Evolutionary conservation across 2,888 invertebrate species (phyloP).

Genomic region (Marasmarcha lunaedactyla): DNA sequence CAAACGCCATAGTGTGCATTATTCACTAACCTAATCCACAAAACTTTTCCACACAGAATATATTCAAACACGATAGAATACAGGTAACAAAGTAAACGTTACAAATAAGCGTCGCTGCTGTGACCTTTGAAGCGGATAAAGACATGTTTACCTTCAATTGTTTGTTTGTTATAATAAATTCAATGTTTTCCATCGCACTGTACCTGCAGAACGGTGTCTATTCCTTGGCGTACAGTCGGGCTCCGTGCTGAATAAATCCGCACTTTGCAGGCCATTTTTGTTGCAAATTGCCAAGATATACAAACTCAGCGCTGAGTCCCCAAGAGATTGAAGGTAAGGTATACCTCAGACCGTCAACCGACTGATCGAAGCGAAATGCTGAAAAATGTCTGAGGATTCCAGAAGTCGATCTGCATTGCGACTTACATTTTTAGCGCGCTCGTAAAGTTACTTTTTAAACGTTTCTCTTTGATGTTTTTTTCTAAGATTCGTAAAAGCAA

Average conservation of each 20-base stretch:
- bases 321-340: not conserved
- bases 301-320: not conserved
- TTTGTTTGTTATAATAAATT: not conserved
- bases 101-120: not conserved
- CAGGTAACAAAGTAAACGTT: not conserved
- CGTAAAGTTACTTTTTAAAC: not conserved
- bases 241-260: not conserved
- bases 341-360: not conserved
- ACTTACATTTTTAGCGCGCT: not conserved
- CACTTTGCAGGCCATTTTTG: not conserved
- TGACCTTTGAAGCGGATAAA: not conserved
- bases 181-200: not conserved
- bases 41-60: not conserved
- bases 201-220: not conserved
- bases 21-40: too few species aligned
- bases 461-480: not conserved
- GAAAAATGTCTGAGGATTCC: not conserved
- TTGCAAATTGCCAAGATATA: not conserved
- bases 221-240: not conserved
- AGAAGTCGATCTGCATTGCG: constrained; percentile 1
- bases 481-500: not conserved
- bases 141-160: not conserved
- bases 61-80: not conserved
- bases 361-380: not conserved
- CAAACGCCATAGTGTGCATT: too few species aligned